Conservation (phyloP, 2,797 vertebrate species). For the Myotis findleyi region DNA sequence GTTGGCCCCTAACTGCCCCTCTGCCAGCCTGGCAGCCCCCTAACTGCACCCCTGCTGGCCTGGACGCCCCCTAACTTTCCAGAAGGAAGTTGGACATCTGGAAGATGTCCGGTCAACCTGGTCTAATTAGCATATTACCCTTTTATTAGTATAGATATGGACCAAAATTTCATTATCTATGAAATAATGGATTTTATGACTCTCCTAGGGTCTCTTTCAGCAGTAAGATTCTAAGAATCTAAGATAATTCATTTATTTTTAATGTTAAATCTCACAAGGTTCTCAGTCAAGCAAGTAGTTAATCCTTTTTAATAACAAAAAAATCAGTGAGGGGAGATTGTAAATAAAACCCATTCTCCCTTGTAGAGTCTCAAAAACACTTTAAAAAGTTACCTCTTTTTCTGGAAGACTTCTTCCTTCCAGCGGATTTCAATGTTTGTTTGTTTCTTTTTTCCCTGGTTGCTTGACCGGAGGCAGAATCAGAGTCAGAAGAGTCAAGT, state of each 20-base stretch:
- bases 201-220: neutral
- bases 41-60: too few species aligned
- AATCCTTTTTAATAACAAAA: neutral
- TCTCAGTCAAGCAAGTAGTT: constrained; percentile 23
- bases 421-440: constrained; percentile 41
- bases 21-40: too few species aligned
- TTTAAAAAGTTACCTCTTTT: constrained; percentile 79
- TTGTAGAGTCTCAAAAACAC: neutral
- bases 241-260: constrained; percentile 48
- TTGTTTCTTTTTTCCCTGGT: constrained; percentile 51
- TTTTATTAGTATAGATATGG: neutral
- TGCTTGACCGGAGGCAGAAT: constrained; percentile 63
- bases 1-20: too few species aligned
- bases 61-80: too few species aligned
- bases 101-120: too few species aligned
- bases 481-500: constrained; percentile 83
- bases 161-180: constrained; percentile 23
- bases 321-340: neutral
- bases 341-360: neutral
- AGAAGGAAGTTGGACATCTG: too few species aligned
- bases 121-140: too few species aligned
- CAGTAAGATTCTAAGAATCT: constrained; percentile 28
- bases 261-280: constrained; percentile 12
- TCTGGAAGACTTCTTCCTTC: constrained; percentile 47
- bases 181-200: constrained; percentile 39